phyloP scores from a whole-genome alignment of 2,797 vertebrate species.

The Tachyglossus aculeatus region DNA sequence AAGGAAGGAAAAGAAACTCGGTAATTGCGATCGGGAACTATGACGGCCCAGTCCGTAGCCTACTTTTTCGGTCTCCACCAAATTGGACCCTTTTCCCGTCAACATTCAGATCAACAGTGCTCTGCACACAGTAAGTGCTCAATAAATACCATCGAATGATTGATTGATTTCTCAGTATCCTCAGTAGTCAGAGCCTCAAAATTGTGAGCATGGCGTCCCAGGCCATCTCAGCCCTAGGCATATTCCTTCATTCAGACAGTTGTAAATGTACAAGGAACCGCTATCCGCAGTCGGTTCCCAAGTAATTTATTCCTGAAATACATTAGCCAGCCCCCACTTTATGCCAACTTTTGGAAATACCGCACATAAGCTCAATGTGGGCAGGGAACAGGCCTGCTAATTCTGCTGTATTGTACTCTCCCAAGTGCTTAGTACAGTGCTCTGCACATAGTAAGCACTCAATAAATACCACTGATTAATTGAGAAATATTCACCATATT shows the following conservation, averaged over 20 bases:
- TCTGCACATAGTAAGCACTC: fast-evolving
- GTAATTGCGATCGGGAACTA: no score
- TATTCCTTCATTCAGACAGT: conserved; percentile 15
- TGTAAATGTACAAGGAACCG: conserved; percentile 6
- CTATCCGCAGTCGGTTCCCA: conserved; percentile 17
- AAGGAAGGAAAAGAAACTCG: not conserved
- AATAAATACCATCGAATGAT: no score
- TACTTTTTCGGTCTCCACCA: no score
- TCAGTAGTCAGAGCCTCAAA: not conserved
- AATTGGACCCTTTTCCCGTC: no score
- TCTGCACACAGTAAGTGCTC: no score
- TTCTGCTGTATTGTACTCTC: no score
- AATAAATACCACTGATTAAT: not conserved
- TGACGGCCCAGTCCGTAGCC: no score
- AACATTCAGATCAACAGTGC: not conserved
- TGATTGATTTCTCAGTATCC: not conserved
- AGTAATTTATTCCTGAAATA: conserved; percentile 41
- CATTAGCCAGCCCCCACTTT: conserved; percentile 25
- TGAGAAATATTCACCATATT: no score
- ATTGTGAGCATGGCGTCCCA: conserved; percentile 7
- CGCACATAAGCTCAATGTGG: no score
- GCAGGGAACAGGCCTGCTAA: no score
- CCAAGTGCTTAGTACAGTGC: no score
- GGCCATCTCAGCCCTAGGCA: not conserved
- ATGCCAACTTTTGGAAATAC: no score